Percentiles rank a stretch among this genome's conserved stretches.
Conservation (phyloP, 2,888 invertebrate genomes). For the Sympetrum striolatum region DNA sequence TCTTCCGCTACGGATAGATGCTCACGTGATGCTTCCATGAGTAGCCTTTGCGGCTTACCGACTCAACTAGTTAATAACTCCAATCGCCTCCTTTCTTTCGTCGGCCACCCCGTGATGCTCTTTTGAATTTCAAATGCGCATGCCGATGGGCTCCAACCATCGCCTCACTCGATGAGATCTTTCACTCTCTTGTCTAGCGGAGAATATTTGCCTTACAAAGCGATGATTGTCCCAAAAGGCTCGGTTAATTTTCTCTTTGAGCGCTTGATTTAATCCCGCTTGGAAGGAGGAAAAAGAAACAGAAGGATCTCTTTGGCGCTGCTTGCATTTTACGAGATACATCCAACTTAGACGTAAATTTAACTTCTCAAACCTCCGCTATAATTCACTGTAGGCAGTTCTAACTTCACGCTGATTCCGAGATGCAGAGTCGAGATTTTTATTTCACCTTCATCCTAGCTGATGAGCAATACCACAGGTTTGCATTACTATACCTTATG, state of each 20-base stretch:
- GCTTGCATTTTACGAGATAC: neutral
- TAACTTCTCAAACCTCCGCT: no score
- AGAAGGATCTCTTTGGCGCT: neutral
- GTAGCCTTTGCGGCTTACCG: no score
- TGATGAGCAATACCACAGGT: no score
- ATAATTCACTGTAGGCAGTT: no score
- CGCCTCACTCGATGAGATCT: neutral
- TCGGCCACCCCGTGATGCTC: neutral
- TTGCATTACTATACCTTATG: no score
- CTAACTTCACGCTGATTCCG: no score
- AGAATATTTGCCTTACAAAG: neutral
- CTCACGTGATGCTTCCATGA: no score
- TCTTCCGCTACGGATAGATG: no score
- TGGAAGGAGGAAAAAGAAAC: neutral
- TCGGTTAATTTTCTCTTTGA: neutral
- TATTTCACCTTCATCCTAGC: no score
- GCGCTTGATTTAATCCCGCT: neutral
- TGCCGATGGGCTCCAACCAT: neutral
- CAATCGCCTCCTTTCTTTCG: neutral
- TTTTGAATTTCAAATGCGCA: slow-evolving; percentile 38
- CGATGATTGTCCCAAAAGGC: neutral
- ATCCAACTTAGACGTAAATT: neutral
- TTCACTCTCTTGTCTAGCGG: neutral
- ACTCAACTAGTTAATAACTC: neutral
- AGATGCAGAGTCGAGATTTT: no score